Percentiles rank a stretch among this genome's conserved stretches.
Conservation (phyloP, 2,888 invertebrate genomes). For the Cephus rjabovi region DNA sequence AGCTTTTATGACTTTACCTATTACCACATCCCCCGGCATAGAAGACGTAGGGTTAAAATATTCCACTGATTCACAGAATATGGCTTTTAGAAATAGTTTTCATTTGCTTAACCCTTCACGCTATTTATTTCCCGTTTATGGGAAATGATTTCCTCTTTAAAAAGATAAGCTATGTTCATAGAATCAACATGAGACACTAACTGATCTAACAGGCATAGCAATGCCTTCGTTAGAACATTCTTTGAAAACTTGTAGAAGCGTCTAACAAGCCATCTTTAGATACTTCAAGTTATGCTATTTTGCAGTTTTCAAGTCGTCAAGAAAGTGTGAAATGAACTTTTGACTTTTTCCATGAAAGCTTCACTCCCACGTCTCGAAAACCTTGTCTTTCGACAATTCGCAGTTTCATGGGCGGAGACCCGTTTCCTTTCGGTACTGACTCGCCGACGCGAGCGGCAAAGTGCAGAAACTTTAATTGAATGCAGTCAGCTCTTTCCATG, state of each 20-base stretch:
- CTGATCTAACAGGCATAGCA: not conserved
- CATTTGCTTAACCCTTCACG: not conserved
- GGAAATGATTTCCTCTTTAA: not conserved
- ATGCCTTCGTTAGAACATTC: not conserved
- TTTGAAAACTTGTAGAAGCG: not conserved
- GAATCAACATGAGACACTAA: not conserved
- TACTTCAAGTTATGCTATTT: not conserved
- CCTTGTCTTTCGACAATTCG: slow-evolving; percentile 38
- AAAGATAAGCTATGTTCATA: not conserved
- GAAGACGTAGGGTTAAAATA: not conserved
- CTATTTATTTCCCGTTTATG: not conserved
- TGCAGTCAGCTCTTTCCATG: slow-evolving; percentile 48
- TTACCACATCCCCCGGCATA: slow-evolving; percentile 28
- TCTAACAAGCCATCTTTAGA: not conserved
- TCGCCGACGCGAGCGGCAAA: slow-evolving; percentile 31
- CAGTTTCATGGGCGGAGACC: slow-evolving; percentile 46
- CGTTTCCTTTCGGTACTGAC: slow-evolving; percentile 13
- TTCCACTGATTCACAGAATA: not conserved
- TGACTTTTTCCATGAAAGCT: slow-evolving; percentile 30
- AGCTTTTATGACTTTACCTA: slow-evolving; percentile 35
- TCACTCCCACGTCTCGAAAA: slow-evolving; percentile 41
- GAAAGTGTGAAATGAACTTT: not conserved
- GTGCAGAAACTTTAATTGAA: slow-evolving; percentile 63
- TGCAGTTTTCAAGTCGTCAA: not conserved
- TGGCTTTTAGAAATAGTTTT: not conserved